These are phyloP conservation scores for Allobates femoralis DNA, from an alignment of 2,797 vertebrate genomes.

Conservation along the genomic window DNA sequence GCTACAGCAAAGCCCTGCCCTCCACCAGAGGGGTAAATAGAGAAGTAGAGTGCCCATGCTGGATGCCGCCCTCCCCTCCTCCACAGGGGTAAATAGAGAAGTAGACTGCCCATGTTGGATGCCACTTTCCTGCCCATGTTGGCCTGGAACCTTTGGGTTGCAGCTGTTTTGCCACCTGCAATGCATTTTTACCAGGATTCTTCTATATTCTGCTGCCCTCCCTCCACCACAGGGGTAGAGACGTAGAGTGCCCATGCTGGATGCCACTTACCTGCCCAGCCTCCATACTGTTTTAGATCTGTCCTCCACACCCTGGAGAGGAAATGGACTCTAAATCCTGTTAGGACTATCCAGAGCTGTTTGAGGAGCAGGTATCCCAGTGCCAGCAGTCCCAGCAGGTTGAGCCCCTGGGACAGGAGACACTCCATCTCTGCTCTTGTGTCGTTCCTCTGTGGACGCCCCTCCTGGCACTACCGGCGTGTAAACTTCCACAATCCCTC, in stretches of 20 bases:
- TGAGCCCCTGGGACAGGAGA: background rate
- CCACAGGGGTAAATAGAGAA: no score
- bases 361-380: conserved; percentile 3
- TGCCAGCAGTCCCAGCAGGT: conserved; percentile 5
- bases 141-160: background rate
- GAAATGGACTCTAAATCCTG: conserved; percentile 30
- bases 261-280: conserved; percentile 53
- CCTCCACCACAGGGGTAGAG: background rate
- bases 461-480: background rate
- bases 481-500: background rate
- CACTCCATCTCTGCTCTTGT: background rate
- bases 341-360: conserved; percentile 14
- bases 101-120: no score
- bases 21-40: no score
- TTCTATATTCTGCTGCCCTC: background rate
- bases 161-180: background rate
- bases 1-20: no score
- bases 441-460: background rate
- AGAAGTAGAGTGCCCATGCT: no score
- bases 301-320: conserved; percentile 43
- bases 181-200: background rate
- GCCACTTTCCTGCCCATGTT: no score
- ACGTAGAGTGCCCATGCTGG: background rate
- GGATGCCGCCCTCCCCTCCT: no score
- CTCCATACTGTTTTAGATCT: conserved; percentile 49